Base-by-base conservation (phyloP, 2,113 vertebrate genomes). In the Dolichallabes microphthalmus region DNA sequence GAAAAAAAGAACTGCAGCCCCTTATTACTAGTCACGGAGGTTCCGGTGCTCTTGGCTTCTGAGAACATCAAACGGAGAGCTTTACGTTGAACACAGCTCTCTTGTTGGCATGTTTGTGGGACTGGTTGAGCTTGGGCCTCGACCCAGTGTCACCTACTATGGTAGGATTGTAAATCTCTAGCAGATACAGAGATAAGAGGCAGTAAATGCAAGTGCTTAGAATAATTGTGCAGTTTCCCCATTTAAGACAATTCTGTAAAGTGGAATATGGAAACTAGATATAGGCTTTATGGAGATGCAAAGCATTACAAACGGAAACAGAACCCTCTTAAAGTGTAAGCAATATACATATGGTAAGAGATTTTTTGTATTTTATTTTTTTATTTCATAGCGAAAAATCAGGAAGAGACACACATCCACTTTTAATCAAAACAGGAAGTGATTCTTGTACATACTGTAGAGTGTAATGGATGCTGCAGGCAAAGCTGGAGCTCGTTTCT, bases 391-490 rank as follows among this genome's bases (percentile, higher is more conserved):
- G 17, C 20, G 7, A 76, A 27, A 68, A 66, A 83, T 60, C 20
- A 39, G 25, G 35, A 22, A 86, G n/a, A 80, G 22, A 39, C 22
- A 69, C 22, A 69, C 35, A 60, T 8, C 27, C 4, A 73, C 5
- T 32, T 85, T 22, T 6, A 30, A 64, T 68, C 85, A 83, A 22
- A 78, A 87, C 66, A 89, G 74, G 19, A 75, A 85, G 69, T 75
- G 27, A 27, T 75, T 53, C 25, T 27, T 4, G 2, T n/a, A 32
- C 27, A 12, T 78, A 45, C 45, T 45, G 45, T 45, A 45, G 45
- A 6, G 7, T 45, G 78, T 87, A 87, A 87, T 64, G 35, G 61
- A 81, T 8, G 84, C 88, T 78, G 66, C 80, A 52, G 86, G 88
- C 83, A 68, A 78, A 85, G 83, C 82, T 82, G 15, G 20, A 85